Evolutionary conservation across 1,140 invertebrate species (phyloP).

Genomic region (Paraescarpia echinospica): DNA sequence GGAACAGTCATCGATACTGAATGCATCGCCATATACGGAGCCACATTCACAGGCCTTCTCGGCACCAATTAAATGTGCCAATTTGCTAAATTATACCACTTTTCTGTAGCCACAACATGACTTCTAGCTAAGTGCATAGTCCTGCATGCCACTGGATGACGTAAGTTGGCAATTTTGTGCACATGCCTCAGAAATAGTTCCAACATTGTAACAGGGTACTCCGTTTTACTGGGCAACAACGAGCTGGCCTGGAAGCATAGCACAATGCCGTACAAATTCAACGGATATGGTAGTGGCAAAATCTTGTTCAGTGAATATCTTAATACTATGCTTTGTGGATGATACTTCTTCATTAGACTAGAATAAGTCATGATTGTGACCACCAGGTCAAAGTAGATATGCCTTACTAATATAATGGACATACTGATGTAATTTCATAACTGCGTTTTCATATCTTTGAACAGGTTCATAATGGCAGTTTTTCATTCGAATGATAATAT

Average conservation of each 20-base stretch:
- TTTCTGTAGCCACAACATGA: background rate
- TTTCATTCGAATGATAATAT: too few relatives aligned
- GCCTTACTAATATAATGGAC: too few relatives aligned
- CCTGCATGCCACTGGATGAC: background rate
- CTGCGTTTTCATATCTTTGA: too few relatives aligned
- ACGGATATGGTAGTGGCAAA: background rate
- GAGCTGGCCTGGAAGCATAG: background rate
- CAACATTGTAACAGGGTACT: background rate
- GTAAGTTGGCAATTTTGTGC: background rate
- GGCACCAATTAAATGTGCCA: background rate
- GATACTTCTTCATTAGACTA: too few relatives aligned
- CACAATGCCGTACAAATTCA: background rate
- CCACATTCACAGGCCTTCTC: background rate
- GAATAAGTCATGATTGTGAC: too few relatives aligned
- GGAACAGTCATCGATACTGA: background rate
- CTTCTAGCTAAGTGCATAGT: background rate
- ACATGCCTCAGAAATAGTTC: background rate
- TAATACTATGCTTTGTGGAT: too few relatives aligned
- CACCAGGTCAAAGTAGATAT: too few relatives aligned
- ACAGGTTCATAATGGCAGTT: too few relatives aligned
- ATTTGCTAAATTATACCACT: background rate
- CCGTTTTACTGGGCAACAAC: too few relatives aligned
- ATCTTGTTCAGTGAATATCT: too few relatives aligned
- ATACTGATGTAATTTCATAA: too few relatives aligned
- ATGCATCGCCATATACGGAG: background rate